Conservation (phyloP, 2,888 invertebrate genomes). For the Coelinius sp. region DNA sequence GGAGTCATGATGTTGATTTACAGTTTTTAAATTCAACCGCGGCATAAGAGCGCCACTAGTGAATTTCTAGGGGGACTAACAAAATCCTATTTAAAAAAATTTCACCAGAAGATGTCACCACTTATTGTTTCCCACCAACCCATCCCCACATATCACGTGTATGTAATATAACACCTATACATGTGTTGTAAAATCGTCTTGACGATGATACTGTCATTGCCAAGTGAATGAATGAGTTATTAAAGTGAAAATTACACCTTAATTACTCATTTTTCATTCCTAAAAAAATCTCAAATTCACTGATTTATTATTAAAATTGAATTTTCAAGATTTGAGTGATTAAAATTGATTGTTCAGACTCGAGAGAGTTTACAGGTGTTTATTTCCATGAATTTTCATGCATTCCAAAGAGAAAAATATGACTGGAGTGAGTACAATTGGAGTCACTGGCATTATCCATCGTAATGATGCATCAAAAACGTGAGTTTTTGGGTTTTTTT, state of each 20-base stretch:
- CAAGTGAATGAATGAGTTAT: not conserved
- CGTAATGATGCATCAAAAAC: slow-evolving; percentile 46
- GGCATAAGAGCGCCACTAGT: too few relatives aligned
- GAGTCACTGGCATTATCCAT: slow-evolving; percentile 50
- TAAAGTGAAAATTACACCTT: slow-evolving; percentile 5
- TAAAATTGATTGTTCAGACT: not conserved
- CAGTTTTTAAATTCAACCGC: too few relatives aligned
- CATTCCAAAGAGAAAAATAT: slow-evolving; percentile 30
- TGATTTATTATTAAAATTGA: not conserved
- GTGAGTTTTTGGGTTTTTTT: slow-evolving; percentile 45
- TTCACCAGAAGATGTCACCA: too few relatives aligned
- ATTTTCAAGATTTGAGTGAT: not conserved
- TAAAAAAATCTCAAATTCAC: not conserved
- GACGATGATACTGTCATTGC: slow-evolving; percentile 17
- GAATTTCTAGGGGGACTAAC: too few relatives aligned
- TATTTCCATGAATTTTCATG: slow-evolving; percentile 31
- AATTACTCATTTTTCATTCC: not conserved
- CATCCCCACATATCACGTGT: too few relatives aligned
- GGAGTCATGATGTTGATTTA: too few relatives aligned
- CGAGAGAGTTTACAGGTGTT: slow-evolving; percentile 17
- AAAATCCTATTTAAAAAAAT: too few relatives aligned
- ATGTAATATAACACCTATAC: not conserved
- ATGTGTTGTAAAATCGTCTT: slow-evolving; percentile 11
- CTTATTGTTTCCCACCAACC: too few relatives aligned
- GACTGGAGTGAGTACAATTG: slow-evolving; percentile 47